Evolutionary conservation across 2,113 vertebrate species (phyloP), one percentile per base, ranked within the genome.

Genomic region (Hippocampus guttulatus): DNA sequence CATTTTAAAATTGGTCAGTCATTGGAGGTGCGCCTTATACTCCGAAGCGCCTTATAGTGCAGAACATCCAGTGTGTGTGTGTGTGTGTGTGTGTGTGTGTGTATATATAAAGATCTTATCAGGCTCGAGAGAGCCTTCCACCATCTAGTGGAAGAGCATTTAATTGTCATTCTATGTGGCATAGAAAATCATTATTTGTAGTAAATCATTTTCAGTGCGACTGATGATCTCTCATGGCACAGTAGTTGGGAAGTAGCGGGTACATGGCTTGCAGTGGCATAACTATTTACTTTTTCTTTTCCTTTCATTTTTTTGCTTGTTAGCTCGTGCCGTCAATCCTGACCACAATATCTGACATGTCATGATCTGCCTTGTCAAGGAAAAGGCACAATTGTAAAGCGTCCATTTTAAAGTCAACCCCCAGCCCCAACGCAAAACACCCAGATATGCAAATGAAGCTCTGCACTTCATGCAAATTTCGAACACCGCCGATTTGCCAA

Each of bases 381-480:
- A 76, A 51, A 77, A 54, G 72, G 69, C 60, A 74, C 71, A 66
- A 66, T 69, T 74, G 62, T 27, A 25, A 14, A 20, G n/a, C 55
- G 14, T 27, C 23, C 12, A 27, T n/a, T 2, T 20, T 25, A 12
- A 10, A 15, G 12, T 3, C 11, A 12, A 2, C 55, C 6, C 25
- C 8, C 52, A 3, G 2, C 51, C 21, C 9, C 51, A 38, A 38
- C 6, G 33, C 8, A 20, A 25, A 75, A 74, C 69, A 54, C 27
- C 63, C 64, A 33, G 5, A 49, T 81, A 85, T 76, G 76, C 77
- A 77, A 84, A 87, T 85, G 55, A 71, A 0, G 23, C 23, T 57
- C 67, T 25, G 23, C 69, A 73, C 82, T 84, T 81, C 75, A 88
- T 84, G 79, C 75, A 83, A 86, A 83, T 84, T 55, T 45, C 64